Evolutionary conservation across 37 sponge, comb jelly and placozoan species (phyloP), one percentile per base, ranked within the genome.

Genomic region (Beroe ovata): DNA sequence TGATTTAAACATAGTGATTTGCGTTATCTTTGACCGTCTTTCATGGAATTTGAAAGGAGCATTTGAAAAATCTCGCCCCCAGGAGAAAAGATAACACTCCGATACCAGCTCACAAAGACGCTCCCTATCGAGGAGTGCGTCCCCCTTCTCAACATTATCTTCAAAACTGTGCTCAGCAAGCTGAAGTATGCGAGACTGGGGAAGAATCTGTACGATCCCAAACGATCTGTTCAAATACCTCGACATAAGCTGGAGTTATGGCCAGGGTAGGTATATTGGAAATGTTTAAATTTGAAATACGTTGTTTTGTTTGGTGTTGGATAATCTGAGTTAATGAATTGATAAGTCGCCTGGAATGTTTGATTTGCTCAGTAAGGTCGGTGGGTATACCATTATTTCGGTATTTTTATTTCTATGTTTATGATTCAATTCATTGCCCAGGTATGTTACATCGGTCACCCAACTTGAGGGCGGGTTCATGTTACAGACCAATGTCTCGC

Each of bases 141-240:
- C 19, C 84, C 84, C n/a, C 84, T 77, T 36, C 84, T 77, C n/a
- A 77, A 77, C 84, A 77, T 77, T 6, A 77, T 77, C 26, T 77
- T 77, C 84, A 33, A 35, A 8, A 77, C 84, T 1, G 84, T 77
- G 21, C 47, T 77, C 47, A 25, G 26, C n/a, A 77, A 77, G 33
- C 54, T 77, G 22, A 39, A 35, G 26, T 77, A 77, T 19, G 38
- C 84, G 22, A 77, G 84, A 42, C 41, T 77, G 54, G 84, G 84
- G 4, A 77, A 36, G 54, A 77, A 77, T 29, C 54, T 42, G 4
- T 77, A 77, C 84, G 54, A 42, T 41, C 84, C 84, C 1, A 23
- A 38, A 20, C 19, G 54, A 11, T 42, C 42, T 11, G 54, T 42
- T 2, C 54, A 42, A 0, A 39, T 77, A 21, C 54, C 42, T 8